A percentile compares a stretch with the other conserved stretches of the same genome.
Evolutionary conservation across 1,140 invertebrate species (phyloP).

Genomic region (Magallana gigas): DNA sequence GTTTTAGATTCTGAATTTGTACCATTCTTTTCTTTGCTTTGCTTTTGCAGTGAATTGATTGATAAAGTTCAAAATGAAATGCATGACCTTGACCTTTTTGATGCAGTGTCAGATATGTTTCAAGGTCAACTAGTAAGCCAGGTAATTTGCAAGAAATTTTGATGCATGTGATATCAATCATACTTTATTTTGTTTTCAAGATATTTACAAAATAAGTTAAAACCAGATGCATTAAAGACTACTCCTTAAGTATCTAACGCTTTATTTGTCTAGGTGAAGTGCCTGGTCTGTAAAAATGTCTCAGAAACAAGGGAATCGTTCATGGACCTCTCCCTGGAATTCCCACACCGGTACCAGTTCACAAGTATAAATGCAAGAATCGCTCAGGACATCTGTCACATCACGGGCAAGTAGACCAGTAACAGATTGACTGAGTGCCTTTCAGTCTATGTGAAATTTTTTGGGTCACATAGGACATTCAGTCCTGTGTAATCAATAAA

Average conservation of each 20-base stretch:
- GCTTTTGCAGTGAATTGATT: conserved; percentile 60
- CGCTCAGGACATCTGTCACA: conserved; percentile 68
- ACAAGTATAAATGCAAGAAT: conserved; percentile 61
- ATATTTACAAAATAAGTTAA: no score
- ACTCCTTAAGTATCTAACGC: no score
- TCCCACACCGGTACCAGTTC: conserved; percentile 75
- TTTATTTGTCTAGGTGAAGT: conserved; percentile 67
- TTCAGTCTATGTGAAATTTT: no score
- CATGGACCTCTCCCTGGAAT: conserved; percentile 76
- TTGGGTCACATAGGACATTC: no score
- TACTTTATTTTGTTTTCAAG: no score
- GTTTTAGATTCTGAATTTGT: no score
- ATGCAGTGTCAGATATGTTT: conserved; percentile 63
- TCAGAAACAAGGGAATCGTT: conserved; percentile 72
- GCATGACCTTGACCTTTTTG: conserved; percentile 23
- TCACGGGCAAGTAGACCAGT: conserved; percentile 63
- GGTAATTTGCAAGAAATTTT: conserved; percentile 48
- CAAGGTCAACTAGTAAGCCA: conserved; percentile 72
- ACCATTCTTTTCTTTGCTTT: not conserved
- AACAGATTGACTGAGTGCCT: no score
- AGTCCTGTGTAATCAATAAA: no score
- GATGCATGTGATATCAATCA: no score
- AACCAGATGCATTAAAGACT: no score
- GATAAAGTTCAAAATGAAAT: conserved; percentile 66
- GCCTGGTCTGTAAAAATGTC: conserved; percentile 68